Base-by-base conservation (phyloP, 2,797 vertebrate genomes). In the Nannoperca australis region DNA sequence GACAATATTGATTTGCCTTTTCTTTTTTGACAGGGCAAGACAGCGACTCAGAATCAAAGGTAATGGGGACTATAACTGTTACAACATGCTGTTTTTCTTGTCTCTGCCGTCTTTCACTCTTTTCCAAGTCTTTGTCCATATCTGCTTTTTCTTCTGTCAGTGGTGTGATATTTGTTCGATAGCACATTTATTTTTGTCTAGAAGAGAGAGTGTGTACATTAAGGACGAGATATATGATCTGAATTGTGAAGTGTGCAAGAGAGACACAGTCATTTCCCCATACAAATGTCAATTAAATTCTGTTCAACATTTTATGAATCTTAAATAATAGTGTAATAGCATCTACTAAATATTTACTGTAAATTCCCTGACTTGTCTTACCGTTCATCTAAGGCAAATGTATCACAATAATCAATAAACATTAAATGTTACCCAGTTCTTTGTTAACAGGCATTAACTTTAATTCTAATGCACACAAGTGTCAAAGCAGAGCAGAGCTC, bases 1-100 rank as follows among this genome's bases (percentile, higher is more conserved):
- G 94, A 94, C 94, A 93, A 91, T 94, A 95, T 95, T 95, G 94
- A 96, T 96, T 92, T 90, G 93, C 89, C 88, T 94, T 92, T 91
- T 89, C 81, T 61, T 79, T 92, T 94, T 88, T 93, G 91, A 94
- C 89, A 91, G 89, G 85, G 71, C 71, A 73, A 75, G 84, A 87
- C 88, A 80, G 87, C 54, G 30, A 82, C 69, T 85, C 73, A 53
- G 80, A 87, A 88, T 90, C 86, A 87, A 90, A 94, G 69, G 70
- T 86, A 92, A 93, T 85, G 80, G 86, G 51, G 72, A 82, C 80
- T 62, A 78, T 81, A 91, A 86, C 87, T 81, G 88, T 89, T 83
- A 84, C 77, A 73, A 82, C 81, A 74, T 59, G 72, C 49, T 70
- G 61, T 81, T 85, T 84, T 44, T 82, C 67, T 78, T 70, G 22